Base-by-base conservation (phyloP, 2,113 vertebrate species). In the Entosphenus tridentatus region DNA sequence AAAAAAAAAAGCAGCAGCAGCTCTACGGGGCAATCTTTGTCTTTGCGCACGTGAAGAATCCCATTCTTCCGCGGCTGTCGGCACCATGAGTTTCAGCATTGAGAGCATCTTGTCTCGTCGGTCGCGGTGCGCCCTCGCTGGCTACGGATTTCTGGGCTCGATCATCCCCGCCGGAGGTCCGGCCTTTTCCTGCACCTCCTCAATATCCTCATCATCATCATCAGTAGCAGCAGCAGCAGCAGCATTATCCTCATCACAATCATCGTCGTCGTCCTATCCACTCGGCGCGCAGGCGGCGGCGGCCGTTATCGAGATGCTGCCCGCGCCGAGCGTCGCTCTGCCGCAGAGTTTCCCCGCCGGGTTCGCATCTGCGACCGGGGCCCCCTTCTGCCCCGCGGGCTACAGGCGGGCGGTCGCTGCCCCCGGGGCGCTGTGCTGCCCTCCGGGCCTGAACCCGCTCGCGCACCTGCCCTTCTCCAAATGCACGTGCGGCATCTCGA, bases 91-190 rank as follows among this genome's bases (percentile, higher is more conserved):
- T 65, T 65, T 65, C 62, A 65, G 62, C 62, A 65, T 65, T 21
- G 62, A 65, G n/a, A 65, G 62, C 62, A 65, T 65, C 62, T 21
- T 65, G 62, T 65, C 62, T n/a, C n/a, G n/a, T n/a, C 62, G 62
- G 10, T 65, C 62, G 9, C 62, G 62, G 62, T 65, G 62, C 62
- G n/a, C 62, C 62, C 21, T 65, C 62, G n/a, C 62, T 9, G 62
- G 62, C 62, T 65, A 21, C 10, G 9, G n/a, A n/a, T 21, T 65
- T 8, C 62, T 16, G 62, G 62, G 62, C 1, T n/a, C n/a, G n/a
- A 9, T 21, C 10, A n/a, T 65, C 62, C n/a, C n/a, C 62, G n/a
- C 62, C 62, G 62, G n/a, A 21, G 62, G 62, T 65, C 62, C n/a
- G 9, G 62, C 8, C 62, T n/a, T 65, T 10, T 65, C 62, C 39